These are phyloP conservation scores for Epinephelus coioides DNA, from an alignment of 2,797 vertebrate genomes.

Conservation along the genomic window DNA sequence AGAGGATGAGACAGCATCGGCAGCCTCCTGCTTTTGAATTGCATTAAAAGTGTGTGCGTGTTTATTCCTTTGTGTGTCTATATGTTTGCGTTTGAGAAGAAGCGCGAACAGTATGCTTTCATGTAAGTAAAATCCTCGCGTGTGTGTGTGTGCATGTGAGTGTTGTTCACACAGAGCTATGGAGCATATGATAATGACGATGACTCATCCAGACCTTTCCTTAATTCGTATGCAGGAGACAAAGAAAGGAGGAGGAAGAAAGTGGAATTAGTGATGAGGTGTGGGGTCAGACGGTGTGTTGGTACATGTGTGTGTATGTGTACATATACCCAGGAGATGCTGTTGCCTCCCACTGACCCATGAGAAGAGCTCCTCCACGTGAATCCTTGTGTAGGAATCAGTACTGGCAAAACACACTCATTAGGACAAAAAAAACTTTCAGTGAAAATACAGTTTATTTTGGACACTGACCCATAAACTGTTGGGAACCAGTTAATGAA, in stretches of 20 bases:
- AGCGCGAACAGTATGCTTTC: constrained; percentile 27
- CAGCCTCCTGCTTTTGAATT: constrained; percentile 28
- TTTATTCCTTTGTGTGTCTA: constrained; percentile 18
- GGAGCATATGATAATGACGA: constrained; percentile 63
- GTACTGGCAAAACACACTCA: constrained; percentile 25
- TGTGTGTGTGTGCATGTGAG: not conserved
- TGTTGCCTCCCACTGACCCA: constrained; percentile 25
- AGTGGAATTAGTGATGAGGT: constrained; percentile 8
- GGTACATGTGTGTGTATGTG: not conserved
- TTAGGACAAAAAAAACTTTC: constrained; percentile 49
- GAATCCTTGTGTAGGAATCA: constrained; percentile 20
- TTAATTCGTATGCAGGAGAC: constrained; percentile 48
- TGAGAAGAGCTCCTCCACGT: not conserved
- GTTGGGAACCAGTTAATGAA: constrained; percentile 47
- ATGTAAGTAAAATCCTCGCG: constrained; percentile 10
- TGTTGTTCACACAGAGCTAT: constrained; percentile 38
- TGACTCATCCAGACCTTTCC: constrained; percentile 68
- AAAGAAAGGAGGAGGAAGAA: constrained; percentile 23
- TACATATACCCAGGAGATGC: not conserved
- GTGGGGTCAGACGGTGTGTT: not conserved
- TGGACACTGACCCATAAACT: constrained; percentile 56
- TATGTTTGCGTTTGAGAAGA: constrained; percentile 32
- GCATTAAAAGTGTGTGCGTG: not conserved
- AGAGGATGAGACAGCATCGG: constrained; percentile 30
- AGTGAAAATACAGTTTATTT: constrained; percentile 79